Evolutionary conservation across 2,797 vertebrate species (phyloP), one percentile per base, ranked within the genome.

Genomic region (Bradypodion pumilum): DNA sequence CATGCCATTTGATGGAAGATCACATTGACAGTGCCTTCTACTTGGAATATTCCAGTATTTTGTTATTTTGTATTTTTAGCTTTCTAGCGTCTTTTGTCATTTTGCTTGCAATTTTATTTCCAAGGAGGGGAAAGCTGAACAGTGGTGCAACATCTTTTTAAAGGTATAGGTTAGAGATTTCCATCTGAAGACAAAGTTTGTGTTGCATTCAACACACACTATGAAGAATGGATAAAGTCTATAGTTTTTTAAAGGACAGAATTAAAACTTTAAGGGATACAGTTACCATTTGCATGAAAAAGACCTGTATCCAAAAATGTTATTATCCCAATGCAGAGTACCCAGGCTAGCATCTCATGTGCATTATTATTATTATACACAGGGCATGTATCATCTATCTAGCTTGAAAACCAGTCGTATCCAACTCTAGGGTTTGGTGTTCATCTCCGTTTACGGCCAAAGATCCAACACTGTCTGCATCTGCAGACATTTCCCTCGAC

Each of bases 321-420:
- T 5, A 52, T 32, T 82, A 35, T 29, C 70, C 60, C 32, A 66
- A 76, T 44, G 42, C 29, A 84, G 32, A 79, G 65, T 40, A 46
- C 87, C 75, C 78, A n/a, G 76, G 52, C 81, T 21, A 81, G 65
- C 29, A n/a, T 13, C 7, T 49, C 37, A 25, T 70, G 0, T 7
- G 49, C n/a, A n/a, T n/a, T n/a, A n/a, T n/a, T n/a, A n/a, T n/a
- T n/a, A n/a, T n/a, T n/a, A n/a, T n/a, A n/a, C n/a, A n/a, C n/a
- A 90, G 91, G 74, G 44, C 85, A 77, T 89, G 89, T 1, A 49
- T 83, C 80, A 21, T 8, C 2, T 1, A 5, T 56, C 69, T 90
- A 46, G 76, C 66, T n/a, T n/a, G n/a, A n/a, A n/a, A n/a, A n/a
- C n/a, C n/a, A n/a, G n/a, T n/a, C n/a, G n/a, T n/a, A n/a, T n/a